phyloP scores from a whole-genome alignment of 2,113 vertebrate species.

The Panthera leo region DNA sequence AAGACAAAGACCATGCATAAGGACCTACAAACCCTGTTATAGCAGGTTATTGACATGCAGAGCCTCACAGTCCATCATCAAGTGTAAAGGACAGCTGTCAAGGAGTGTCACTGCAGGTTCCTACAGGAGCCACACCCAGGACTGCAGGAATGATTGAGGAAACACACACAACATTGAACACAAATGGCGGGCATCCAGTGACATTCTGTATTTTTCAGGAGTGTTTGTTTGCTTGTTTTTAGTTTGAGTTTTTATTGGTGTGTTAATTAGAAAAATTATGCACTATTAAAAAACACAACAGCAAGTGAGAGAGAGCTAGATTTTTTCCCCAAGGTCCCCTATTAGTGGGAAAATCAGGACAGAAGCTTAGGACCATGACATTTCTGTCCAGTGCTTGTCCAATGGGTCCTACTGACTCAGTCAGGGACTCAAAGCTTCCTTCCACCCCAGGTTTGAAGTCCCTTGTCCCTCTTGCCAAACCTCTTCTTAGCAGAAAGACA shows the following conservation, averaged over 20 bases:
- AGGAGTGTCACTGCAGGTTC: not conserved
- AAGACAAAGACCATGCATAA: not conserved
- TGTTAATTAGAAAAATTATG: not conserved
- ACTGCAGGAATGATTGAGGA: not conserved
- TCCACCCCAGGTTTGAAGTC: not conserved
- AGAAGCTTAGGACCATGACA: not conserved
- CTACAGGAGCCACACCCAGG: too few species aligned
- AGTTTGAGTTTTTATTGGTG: not conserved
- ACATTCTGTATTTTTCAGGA: not conserved
- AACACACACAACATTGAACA: not conserved
- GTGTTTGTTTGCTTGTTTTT: not conserved
- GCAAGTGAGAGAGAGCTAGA: not conserved
- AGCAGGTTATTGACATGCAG: not conserved
- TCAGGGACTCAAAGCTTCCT: not conserved
- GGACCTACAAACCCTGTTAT: not conserved
- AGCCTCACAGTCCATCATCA: not conserved
- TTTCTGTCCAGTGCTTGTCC: not conserved
- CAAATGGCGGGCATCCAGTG: not conserved
- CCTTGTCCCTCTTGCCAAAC: not conserved
- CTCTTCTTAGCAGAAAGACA: not conserved
- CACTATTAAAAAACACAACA: not conserved
- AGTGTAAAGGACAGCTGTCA: not conserved
- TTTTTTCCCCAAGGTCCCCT: not conserved
- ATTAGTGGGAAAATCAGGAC: not conserved
- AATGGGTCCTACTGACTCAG: not conserved